Evolutionary conservation across 2,888 invertebrate species (phyloP), one percentile per base, ranked within the genome.

Genomic region (Amiota communis): DNA sequence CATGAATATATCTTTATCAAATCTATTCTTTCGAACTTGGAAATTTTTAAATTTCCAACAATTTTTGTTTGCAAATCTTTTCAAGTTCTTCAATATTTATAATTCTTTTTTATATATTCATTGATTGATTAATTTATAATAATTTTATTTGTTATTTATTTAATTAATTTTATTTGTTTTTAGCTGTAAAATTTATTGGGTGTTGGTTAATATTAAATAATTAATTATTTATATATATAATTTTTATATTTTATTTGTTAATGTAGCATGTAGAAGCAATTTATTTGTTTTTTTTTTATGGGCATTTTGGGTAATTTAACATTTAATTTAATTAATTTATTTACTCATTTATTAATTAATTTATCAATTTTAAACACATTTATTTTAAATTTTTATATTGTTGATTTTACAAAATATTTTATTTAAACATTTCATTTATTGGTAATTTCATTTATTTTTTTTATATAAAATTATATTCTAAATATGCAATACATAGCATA

Each of bases 11-110:
- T 23, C 3, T 3, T 23, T 3, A 2, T 11, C 15, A 17, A 8
- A 12, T 59, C 11, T 6, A 36, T 6, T 2, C 36, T 74, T 69
- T 13, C 71, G 72, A 76, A 78, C 80, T 84, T 81, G 86, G 80
- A 86, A 86, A 81, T 83, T 83, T 85, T 85, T 86, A 83, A 78
- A 77, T 86, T 86, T 85, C 83, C 77, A 86, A 86, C 48, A 51
- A 51, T 46, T 36, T 36, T 36, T 36, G 36, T 36, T 36, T 36
- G 36, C 36, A 36, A n/a, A 36, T 6, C 36, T 6, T 36, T 36
- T 36, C 2, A 36, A 36, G 6, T 36, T 36, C 6, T 36, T 36
- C 36, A 36, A 36, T 36, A 36, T 36, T n/a, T 2, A 23, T 36
- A 36, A 36, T 6, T 4, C 2, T 6, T 6, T 36, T 36, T 36